Base-by-base conservation (phyloP, 2,888 invertebrate genomes). In the Exocentrus adspersus region DNA sequence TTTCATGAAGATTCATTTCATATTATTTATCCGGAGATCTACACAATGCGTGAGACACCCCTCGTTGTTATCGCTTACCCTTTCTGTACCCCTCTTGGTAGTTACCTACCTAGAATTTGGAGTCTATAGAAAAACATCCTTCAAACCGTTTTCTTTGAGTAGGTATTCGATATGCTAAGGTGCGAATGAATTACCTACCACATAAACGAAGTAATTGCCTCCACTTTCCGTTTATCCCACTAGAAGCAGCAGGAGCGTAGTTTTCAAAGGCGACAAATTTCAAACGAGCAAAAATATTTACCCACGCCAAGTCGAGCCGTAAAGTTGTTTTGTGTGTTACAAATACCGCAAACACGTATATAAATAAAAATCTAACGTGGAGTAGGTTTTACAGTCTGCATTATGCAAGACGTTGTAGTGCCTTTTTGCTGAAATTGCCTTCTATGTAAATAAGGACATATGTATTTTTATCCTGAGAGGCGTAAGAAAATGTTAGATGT, bases 321-420 rank as follows among this genome's bases (percentile, higher is more conserved):
- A 48, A 48, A 48, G 28, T 48, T 48, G 48, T 48, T 48, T 48
- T 48, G 10, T 48, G 10, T n/a, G 28, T 28, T 28, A 28, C 28
- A 28, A 48, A 48, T 48, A 46, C 46, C 24, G 24, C 46, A 46
- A 16, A 45, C 46, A 24, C 46, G 48, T 9, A 28, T 28, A 16
- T 48, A 48, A 28, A 48, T 48, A 48, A 48, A 48, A 48, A 14
- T 45, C 10, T 48, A 24, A 46, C 16, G 1, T 24, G 14, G 17
- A 48, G 16, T 17, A 14, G 7, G 28, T 48, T 48, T 48, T 48
- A 48, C 37, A 24, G 24, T 28, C 14, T 4, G 16, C 48, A 17
- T 48, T 48, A 48, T 48, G 48, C 48, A 48, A 48, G 28, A 5
- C 9, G 20, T 48, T 9, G 48, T 48, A 48, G 21, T n/a, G 9